Conservation (phyloP, 2,113 vertebrate species). For the Clarias macrocephalus region DNA sequence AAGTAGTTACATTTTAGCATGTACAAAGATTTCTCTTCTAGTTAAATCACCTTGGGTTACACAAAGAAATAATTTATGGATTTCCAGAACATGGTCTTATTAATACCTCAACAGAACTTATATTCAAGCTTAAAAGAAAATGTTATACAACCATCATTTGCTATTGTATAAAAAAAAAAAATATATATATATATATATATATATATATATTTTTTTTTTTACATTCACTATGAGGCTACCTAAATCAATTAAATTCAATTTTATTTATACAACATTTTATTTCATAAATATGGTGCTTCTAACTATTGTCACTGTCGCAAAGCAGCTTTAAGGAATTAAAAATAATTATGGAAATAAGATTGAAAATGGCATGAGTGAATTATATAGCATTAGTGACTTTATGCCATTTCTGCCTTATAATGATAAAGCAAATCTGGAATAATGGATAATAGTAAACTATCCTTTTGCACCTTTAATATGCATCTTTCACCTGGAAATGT, state of each 20-base stretch:
- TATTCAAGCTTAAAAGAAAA: neutral
- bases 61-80: neutral
- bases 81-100: neutral
- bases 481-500: neutral
- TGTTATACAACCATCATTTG: neutral
- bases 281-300: too few species aligned
- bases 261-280: too few species aligned
- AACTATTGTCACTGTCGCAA: too few species aligned
- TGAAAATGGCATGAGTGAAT: neutral
- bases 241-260: too few species aligned
- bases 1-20: neutral
- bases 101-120: neutral
- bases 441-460: neutral
- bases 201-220: neutral
- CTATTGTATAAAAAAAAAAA: neutral
- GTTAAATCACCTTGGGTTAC: neutral
- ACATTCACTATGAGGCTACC: neutral
- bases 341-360: too few species aligned
- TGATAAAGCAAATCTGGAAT: neutral
- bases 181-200: neutral
- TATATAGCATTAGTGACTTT: conserved; percentile 20
- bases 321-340: too few species aligned
- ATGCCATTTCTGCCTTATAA: conserved; percentile 18
- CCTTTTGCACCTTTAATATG: neutral
- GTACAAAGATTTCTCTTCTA: neutral